Conservation (phyloP, 2,888 invertebrate species). For the Hyposoter dolosus region DNA sequence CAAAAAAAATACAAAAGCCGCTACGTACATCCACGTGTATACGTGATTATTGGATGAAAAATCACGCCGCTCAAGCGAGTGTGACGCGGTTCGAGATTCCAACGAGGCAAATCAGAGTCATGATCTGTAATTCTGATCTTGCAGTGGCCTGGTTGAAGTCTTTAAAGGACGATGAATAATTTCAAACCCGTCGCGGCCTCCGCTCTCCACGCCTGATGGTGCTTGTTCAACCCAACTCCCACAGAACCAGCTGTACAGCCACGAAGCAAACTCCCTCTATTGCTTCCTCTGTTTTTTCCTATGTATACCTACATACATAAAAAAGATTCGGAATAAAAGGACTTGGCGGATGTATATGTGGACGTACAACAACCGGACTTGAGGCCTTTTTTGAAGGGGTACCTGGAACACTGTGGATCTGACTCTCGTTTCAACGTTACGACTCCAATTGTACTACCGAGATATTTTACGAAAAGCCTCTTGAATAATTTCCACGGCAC, state of each 20-base stretch:
- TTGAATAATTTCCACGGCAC: conserved; percentile 62
- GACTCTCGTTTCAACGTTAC: conserved; percentile 41
- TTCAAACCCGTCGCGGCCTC: conserved; percentile 40
- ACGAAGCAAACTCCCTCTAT: background rate
- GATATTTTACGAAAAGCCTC: conserved; percentile 63
- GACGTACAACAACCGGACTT: background rate
- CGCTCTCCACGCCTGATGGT: conserved; percentile 16
- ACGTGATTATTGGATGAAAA: conserved; percentile 8
- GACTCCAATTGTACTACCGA: conserved; percentile 47
- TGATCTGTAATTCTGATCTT: conserved; percentile 20
- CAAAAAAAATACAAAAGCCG: background rate
- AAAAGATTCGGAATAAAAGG: background rate
- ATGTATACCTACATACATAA: background rate
- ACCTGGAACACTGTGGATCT: background rate
- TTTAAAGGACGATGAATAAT: conserved; percentile 65
- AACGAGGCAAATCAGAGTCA: background rate
- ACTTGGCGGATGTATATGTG: background rate
- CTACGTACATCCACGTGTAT: background rate
- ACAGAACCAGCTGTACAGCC: conserved; percentile 3
- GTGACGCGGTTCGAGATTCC: background rate
- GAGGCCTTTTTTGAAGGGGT: background rate
- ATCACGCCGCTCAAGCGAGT: conserved; percentile 16
- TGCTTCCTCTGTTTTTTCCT: background rate
- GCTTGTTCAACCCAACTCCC: conserved; percentile 26
- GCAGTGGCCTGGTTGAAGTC: conserved; percentile 21